Conservation (phyloP, 2,888 invertebrate genomes). For the Branchipolynoe longqiensis region DNA sequence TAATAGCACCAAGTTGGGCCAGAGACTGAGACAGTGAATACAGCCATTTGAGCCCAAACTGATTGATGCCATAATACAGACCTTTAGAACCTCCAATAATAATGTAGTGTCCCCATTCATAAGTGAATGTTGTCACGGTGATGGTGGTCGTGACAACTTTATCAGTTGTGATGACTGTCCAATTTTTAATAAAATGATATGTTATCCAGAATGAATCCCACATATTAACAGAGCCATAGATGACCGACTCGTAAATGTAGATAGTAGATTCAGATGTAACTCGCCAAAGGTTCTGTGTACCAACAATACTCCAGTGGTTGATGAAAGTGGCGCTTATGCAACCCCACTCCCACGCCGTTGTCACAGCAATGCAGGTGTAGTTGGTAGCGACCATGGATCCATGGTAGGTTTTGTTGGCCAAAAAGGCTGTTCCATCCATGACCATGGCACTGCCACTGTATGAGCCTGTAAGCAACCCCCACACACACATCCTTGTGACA, state of each 20-base stretch:
- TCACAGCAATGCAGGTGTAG: constrained; percentile 26
- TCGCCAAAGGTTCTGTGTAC: neutral
- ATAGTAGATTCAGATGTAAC: neutral
- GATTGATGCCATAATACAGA: constrained; percentile 63
- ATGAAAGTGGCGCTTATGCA: constrained; percentile 16
- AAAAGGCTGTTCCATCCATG: constrained; percentile 61
- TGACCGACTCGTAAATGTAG: constrained; percentile 7
- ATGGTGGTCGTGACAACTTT: constrained; percentile 19
- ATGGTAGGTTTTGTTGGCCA: constrained; percentile 57
- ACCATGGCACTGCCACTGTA: constrained; percentile 61
- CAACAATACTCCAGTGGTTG: constrained; percentile 53
- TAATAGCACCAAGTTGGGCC: constrained; percentile 33
- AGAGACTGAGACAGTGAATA: neutral
- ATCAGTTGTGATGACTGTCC: constrained; percentile 7
- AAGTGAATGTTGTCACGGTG: constrained; percentile 45
- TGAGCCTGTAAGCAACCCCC: constrained; percentile 51
- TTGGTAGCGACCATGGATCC: constrained; percentile 31
- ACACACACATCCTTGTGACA: constrained; percentile 44
- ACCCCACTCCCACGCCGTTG: constrained; percentile 16
- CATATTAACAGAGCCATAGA: neutral
- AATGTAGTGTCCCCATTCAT: constrained; percentile 54
- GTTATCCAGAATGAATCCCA: constrained; percentile 36
- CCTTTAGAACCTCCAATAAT: constrained; percentile 27
- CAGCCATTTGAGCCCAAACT: constrained; percentile 61
- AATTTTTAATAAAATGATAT: constrained; percentile 16